Percentiles rank a stretch among this genome's conserved stretches.
Conservation (phyloP, 2,888 invertebrate genomes). For the Microctonus aethiopoides region DNA sequence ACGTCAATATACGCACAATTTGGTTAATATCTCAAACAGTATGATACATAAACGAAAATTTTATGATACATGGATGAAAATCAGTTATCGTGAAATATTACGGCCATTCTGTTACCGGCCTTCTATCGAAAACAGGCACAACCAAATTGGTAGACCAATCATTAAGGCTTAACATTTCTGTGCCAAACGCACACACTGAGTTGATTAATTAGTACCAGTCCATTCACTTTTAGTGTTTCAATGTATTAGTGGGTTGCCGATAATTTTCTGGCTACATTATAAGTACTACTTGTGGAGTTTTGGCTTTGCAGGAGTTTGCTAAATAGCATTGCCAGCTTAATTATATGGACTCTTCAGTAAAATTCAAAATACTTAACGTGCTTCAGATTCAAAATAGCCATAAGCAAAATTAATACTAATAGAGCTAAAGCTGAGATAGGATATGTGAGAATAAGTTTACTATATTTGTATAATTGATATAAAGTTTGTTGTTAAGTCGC, state of each 20-base stretch:
- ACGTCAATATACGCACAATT: not conserved
- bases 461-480: slow-evolving; percentile 18
- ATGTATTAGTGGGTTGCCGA: not conserved
- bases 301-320: not conserved
- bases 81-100: slow-evolving; percentile 9
- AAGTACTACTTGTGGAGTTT: not conserved
- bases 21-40: slow-evolving; percentile 4
- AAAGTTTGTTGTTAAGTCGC: slow-evolving; percentile 33
- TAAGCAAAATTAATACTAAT: too few relatives aligned
- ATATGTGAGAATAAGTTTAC: too few relatives aligned
- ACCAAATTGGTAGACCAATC: slow-evolving; percentile 17
- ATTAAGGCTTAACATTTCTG: slow-evolving; percentile 15
- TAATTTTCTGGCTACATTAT: not conserved
- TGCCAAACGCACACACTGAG: not conserved
- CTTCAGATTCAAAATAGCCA: too few relatives aligned
- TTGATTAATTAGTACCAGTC: not conserved
- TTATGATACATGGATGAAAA: slow-evolving; percentile 4
- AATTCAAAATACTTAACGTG: not conserved
- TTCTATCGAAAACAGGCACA: slow-evolving; percentile 11
- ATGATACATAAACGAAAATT: not conserved
- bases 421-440: too few relatives aligned
- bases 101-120: not conserved
- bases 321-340: not conserved
- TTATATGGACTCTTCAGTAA: not conserved
- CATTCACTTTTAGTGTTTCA: not conserved